These are phyloP conservation scores for Gallinago media DNA, from an alignment of 2,113 vertebrate genomes.

Conservation along the genomic window DNA sequence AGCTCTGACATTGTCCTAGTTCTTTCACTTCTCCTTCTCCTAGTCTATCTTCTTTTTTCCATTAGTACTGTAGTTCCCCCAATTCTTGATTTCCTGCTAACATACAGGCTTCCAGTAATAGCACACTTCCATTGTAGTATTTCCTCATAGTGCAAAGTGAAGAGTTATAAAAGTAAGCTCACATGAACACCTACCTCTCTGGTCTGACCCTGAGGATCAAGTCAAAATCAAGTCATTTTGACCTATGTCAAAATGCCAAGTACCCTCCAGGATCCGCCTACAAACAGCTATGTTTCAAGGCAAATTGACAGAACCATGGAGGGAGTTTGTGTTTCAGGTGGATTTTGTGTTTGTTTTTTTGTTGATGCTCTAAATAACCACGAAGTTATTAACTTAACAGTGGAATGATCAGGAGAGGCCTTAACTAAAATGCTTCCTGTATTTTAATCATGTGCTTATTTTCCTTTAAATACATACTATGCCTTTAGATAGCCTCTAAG, in stretches of 20 bases:
- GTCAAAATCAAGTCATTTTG: not conserved
- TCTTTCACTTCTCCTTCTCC: not conserved
- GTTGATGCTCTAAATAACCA: not conserved
- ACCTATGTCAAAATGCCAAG: not conserved
- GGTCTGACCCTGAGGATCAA: not conserved
- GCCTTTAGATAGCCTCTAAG: not conserved
- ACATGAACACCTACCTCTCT: not conserved
- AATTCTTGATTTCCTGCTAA: not conserved
- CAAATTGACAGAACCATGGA: not conserved
- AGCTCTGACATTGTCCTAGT: not conserved
- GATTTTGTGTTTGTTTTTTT: not conserved
- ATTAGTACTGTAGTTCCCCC: not conserved
- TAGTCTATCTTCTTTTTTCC: not conserved
- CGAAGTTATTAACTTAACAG: not conserved
- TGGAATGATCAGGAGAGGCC: no score
- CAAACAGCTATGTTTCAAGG: not conserved
- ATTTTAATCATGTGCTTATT: not conserved
- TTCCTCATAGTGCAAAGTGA: not conserved
- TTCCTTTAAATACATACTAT: not conserved
- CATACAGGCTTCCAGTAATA: not conserved
- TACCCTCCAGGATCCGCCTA: not conserved
- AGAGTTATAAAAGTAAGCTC: not conserved
- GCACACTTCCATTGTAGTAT: not conserved
- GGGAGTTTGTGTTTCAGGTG: not conserved
- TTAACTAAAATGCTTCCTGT: not conserved